These are phyloP conservation scores for Pissodes strobi DNA, from an alignment of 1,140 invertebrate genomes.

Conservation along the genomic window DNA sequence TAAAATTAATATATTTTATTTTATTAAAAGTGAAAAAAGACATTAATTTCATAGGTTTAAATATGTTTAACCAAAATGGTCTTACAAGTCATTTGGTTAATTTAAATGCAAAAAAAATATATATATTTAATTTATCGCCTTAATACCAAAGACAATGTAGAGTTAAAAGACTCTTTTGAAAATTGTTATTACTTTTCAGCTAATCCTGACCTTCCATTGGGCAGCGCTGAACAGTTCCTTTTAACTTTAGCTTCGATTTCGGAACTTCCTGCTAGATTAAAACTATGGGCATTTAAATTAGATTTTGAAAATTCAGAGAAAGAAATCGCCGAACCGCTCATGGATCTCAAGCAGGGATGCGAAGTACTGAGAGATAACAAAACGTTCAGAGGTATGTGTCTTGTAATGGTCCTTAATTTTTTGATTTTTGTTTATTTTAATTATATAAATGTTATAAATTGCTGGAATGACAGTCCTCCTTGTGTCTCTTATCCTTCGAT, in stretches of 20 bases:
- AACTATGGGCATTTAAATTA: slow-evolving; percentile 97
- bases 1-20: too few species aligned
- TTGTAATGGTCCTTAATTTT: too few species aligned
- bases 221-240: slow-evolving; percentile 97
- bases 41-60: background rate
- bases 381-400: slow-evolving; percentile 79
- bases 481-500: too few species aligned
- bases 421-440: too few species aligned
- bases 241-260: slow-evolving; percentile 94
- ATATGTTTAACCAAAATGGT: background rate
- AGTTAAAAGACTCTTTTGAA: too few species aligned
- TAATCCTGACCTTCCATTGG: slow-evolving; percentile 94
- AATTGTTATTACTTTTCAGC: too few species aligned
- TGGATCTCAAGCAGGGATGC: slow-evolving; percentile 97
- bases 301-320: slow-evolving; percentile 97
- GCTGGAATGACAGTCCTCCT: too few species aligned
- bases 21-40: background rate
- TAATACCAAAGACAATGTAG: too few species aligned
- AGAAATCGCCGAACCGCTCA: slow-evolving; percentile 97
- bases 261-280: slow-evolving; percentile 90
- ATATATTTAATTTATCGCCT: too few species aligned
- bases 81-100: too few species aligned
- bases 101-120: too few species aligned
- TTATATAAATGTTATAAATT: too few species aligned
- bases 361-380: slow-evolving; percentile 87